Conservation (phyloP, 2,113 vertebrate genomes). For the Actenoides lindsayi region DNA sequence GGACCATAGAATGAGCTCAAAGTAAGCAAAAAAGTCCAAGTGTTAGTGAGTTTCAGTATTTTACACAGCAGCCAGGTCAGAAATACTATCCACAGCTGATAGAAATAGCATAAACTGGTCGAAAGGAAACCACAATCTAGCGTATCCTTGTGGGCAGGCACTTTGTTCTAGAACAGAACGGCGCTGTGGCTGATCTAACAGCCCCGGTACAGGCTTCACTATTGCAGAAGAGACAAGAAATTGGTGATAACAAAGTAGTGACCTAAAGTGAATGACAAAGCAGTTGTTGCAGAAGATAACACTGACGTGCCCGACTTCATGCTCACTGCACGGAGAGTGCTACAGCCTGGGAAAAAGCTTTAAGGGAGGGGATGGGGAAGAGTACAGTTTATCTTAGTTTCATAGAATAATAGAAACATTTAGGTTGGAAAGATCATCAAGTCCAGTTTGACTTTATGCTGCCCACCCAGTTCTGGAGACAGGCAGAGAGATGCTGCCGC, state of each 20-base stretch:
- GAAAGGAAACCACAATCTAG: neutral
- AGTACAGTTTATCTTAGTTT: neutral
- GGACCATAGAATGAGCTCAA: neutral
- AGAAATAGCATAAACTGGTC: neutral
- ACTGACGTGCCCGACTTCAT: accelerated
- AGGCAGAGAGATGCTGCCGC: neutral
- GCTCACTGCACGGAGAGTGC: neutral
- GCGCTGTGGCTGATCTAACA: neutral
- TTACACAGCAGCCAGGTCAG: neutral
- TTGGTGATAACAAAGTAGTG: neutral
- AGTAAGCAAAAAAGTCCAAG: neutral
- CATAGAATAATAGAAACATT: neutral
- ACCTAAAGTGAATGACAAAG: neutral
- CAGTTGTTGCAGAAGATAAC: neutral
- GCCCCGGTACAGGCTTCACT: accelerated
- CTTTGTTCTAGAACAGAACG: neutral
- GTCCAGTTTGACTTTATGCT: neutral
- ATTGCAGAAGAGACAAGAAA: neutral
- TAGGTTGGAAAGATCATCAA: neutral
- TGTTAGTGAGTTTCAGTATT: neutral
- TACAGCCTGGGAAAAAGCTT: neutral
- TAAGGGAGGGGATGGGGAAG: accelerated
- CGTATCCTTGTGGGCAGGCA: neutral
- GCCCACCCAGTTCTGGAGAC: neutral
- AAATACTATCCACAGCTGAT: neutral